These are phyloP conservation scores for Zelleria hepariella DNA, from an alignment of 2,888 invertebrate species.

Conservation along the genomic window DNA sequence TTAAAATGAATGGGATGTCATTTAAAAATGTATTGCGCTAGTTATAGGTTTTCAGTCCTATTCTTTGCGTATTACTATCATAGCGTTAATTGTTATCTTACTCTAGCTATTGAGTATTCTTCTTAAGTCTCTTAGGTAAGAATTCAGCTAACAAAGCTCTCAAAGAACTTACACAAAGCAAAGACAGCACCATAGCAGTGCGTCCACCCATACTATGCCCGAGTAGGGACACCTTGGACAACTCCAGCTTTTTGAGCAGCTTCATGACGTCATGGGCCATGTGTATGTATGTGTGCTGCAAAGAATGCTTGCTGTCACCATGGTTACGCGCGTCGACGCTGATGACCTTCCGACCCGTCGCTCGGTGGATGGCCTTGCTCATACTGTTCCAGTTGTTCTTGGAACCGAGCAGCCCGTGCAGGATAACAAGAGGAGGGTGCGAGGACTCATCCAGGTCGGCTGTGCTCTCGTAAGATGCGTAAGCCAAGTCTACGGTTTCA, in stretches of 20 bases:
- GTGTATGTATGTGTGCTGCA: conserved; percentile 80
- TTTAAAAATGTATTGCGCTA: too few species aligned
- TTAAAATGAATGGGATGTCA: too few species aligned
- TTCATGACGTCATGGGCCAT: conserved; percentile 76
- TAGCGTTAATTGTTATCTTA: too few species aligned
- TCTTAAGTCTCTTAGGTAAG: too few species aligned
- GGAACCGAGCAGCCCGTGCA: conserved; percentile 93
- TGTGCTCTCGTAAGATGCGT: conserved; percentile 75
- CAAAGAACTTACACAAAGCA: conserved; percentile 70
- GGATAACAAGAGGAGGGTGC: conserved; percentile 80
- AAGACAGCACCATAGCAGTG: conserved; percentile 86
- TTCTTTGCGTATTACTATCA: too few species aligned
- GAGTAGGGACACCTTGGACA: conserved; percentile 78
- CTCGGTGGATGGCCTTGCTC: conserved; percentile 80
- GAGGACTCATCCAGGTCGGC: conserved; percentile 30
- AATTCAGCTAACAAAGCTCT: background rate
- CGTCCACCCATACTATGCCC: conserved; percentile 99
- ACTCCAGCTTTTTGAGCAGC: conserved; percentile 74
- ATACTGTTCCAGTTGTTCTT: conserved; percentile 94
- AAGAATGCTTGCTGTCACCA: conserved; percentile 90
- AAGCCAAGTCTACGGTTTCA: conserved; percentile 76
- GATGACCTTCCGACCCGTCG: conserved; percentile 80
- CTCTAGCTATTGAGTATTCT: too few species aligned
- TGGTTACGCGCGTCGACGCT: conserved; percentile 95
- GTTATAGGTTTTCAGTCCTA: too few species aligned